These are phyloP conservation scores for Drosophila orena DNA, from an alignment of 1,140 invertebrate genomes.

Conservation along the genomic window DNA sequence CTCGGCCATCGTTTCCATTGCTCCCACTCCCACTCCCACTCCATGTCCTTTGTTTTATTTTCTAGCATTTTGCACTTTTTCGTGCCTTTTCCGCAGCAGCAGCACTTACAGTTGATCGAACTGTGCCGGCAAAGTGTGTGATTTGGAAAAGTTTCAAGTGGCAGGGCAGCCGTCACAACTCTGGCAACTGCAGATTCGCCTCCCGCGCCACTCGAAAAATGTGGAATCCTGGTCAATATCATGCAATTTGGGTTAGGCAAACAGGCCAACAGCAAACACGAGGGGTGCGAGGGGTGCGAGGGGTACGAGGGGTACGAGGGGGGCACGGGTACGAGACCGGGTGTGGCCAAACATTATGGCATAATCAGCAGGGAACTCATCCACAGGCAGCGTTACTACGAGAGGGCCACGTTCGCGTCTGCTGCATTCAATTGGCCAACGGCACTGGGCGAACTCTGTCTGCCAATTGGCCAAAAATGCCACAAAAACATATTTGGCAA, in stretches of 20 bases:
- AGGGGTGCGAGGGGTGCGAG: not conserved
- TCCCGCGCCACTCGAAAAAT: conserved; percentile 56
- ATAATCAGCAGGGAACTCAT: conserved; percentile 61
- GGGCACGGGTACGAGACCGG: not conserved
- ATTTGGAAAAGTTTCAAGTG: conserved; percentile 70
- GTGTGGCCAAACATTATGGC: conserved; percentile 71
- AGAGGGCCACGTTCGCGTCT: conserved; percentile 40
- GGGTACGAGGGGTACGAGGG: too few relatives aligned
- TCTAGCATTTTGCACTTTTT: conserved; percentile 17
- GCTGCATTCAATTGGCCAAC: conserved; percentile 64
- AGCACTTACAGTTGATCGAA: conserved; percentile 66
- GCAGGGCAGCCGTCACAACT: conserved; percentile 37
- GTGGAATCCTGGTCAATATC: conserved; percentile 76
- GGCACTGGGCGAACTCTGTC: conserved; percentile 47
- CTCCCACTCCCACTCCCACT: not conserved
- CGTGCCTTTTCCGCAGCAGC: conserved; percentile 24
- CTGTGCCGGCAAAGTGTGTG: conserved; percentile 58
- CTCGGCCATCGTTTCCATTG: not conserved
- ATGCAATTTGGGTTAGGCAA: conserved; percentile 79
- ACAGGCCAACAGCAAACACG: conserved; percentile 61
- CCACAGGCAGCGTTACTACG: conserved; percentile 8
- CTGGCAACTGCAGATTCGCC: conserved; percentile 3
- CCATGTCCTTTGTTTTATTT: conserved; percentile 45
- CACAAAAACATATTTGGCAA: conserved; percentile 81
- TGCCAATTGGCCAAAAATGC: conserved; percentile 78